Evolutionary conservation across 2,797 vertebrate species (phyloP), one percentile per base, ranked within the genome.

Genomic region (Sternotherus odoratus): DNA sequence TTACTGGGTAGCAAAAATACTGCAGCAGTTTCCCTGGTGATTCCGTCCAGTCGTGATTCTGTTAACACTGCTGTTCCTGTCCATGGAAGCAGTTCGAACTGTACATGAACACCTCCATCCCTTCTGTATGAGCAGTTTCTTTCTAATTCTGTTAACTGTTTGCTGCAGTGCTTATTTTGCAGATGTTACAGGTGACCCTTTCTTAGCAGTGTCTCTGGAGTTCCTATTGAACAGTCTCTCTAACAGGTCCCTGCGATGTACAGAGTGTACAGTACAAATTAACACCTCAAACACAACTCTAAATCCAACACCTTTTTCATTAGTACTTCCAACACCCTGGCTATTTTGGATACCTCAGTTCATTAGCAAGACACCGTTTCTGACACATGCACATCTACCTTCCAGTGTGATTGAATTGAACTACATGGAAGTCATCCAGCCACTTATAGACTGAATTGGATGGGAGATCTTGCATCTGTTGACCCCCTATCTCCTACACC

Each of bases 341-440:
- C 88, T 93, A 80, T 90, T 91, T 90, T 88, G 92, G 91, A 86
- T 91, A 83, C 49, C 60, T 77, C 66, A 78, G 50, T 77, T 96
- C 84, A 85, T 95, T 95, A 95, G 87, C 24, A 0, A 93, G 80
- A 74, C 48, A 57, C 79, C 91, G 0, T 93, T 97, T 96, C 75
- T 81, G 93, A 75, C 80, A 54, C 60, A 90, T 72, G 85, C 94
- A 78, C 48, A 84, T 95, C 91, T 94, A 90, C 86, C 63, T 74
- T 87, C 53, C 89, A 60, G 72, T 63, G 79, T 1, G 0, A 79
- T 36, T 54, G 48, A 54, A 82, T 80, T 63, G 78, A 90, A 46
- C 1, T 10, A 48, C 82, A 53, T 77, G 56, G 86, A 93, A 93
- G 53, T 13, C 54, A 74, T 57, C 7, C 21, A 36, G 72, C 69